Conservation (phyloP, 30 jellyfish, hydroid and myxozoan genomes). For the Haliclystus octoradiatus region DNA sequence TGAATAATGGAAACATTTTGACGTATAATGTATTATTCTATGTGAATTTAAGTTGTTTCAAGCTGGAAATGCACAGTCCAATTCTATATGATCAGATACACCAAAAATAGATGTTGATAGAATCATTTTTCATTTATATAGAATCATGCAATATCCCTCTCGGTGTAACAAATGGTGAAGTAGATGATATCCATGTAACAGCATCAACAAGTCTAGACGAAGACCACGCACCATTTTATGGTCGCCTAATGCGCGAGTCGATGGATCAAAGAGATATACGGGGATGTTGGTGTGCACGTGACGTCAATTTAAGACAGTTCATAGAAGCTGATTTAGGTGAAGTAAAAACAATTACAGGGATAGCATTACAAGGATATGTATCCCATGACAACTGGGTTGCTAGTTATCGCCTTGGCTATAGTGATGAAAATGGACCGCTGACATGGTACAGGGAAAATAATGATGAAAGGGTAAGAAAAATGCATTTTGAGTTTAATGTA, state of each 20-base stretch:
- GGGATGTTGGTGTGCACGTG: slow-evolving; percentile 99
- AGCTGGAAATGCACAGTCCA: no score
- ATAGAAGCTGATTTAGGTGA: slow-evolving; percentile 97
- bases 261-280: slow-evolving; percentile 72
- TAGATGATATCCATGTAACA: slow-evolving; percentile 85
- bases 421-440: slow-evolving; percentile 89
- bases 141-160: slow-evolving; percentile 91
- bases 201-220: slow-evolving; percentile 72
- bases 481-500: no score
- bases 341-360: slow-evolving; percentile 69
- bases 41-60: no score
- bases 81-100: no score
- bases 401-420: slow-evolving; percentile 84
- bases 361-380: slow-evolving; percentile 59
- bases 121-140: no score
- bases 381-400: slow-evolving; percentile 99
- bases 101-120: no score
- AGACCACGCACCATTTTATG: slow-evolving; percentile 57
- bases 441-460: slow-evolving; percentile 93
- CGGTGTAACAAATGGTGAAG: slow-evolving; percentile 96
- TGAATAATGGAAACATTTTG: no score
- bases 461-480: slow-evolving; percentile 91
- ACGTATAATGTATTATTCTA: no score
- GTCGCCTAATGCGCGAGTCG: slow-evolving; percentile 91
- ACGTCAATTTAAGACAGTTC: slow-evolving; percentile 82